Evolutionary conservation across 2,888 invertebrate species (phyloP).

Genomic region (Eristalis arbustorum): DNA sequence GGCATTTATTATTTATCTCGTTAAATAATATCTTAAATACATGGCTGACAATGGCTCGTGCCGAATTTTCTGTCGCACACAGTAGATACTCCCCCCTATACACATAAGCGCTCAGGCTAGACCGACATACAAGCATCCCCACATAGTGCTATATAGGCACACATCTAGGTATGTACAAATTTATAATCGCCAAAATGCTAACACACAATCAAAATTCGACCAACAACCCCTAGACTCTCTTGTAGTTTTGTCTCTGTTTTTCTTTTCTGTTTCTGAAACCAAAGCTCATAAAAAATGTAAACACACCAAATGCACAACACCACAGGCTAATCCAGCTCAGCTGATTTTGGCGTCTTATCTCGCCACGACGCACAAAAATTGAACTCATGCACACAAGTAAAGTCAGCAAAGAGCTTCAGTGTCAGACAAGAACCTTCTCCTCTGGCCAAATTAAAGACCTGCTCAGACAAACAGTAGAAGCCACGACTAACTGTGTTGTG

Average conservation of each 20-base stretch:
- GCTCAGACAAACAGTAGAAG: background rate
- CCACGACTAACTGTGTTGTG: conserved; percentile 30
- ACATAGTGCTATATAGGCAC: background rate
- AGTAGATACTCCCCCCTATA: background rate
- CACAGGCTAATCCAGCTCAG: conserved; percentile 11
- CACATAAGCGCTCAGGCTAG: background rate
- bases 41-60: background rate
- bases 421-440: conserved; percentile 2
- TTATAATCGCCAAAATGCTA: background rate
- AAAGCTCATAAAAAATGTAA: conserved; percentile 30
- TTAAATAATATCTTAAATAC: background rate
- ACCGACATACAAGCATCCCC: background rate
- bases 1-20: background rate
- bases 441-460: background rate
- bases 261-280: background rate
- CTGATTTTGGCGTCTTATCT: conserved; percentile 38
- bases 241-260: background rate
- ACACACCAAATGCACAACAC: conserved; percentile 19
- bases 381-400: conserved; percentile 8
- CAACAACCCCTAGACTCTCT: background rate
- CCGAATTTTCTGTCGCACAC: background rate
- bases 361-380: conserved; percentile 30
- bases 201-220: background rate
- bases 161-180: background rate
- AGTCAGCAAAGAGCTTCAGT: conserved; percentile 20